Percentiles rank a stretch among this genome's conserved stretches.
Evolutionary conservation across 1,140 invertebrate species (phyloP).

Genomic region (Coptotermes formosanus): DNA sequence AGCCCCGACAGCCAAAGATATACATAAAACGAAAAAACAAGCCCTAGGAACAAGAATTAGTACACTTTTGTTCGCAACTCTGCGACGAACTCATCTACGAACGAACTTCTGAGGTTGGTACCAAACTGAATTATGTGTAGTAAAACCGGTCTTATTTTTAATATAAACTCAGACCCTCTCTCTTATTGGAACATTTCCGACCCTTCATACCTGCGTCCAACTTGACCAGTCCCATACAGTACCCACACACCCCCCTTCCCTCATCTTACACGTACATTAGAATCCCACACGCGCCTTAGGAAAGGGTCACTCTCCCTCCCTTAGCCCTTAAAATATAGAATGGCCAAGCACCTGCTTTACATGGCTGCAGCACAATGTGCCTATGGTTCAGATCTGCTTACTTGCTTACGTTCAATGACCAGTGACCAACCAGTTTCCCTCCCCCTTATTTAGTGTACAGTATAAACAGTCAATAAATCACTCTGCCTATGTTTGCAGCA

Average conservation of each 20-base stretch:
- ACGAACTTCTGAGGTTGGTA: not conserved
- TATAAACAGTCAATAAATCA: constrained; percentile 17
- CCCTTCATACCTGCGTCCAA: not conserved
- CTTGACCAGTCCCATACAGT: not conserved
- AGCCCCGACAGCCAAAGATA: no score
- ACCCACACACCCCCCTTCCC: not conserved
- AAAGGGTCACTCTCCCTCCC: not conserved
- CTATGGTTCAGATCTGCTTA: not conserved
- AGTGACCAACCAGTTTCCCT: constrained; percentile 4
- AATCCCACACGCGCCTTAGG: not conserved
- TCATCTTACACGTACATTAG: not conserved
- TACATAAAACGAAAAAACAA: no score
- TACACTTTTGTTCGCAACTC: not conserved
- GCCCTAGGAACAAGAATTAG: not conserved
- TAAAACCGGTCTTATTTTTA: constrained; percentile 2
- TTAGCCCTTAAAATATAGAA: not conserved
- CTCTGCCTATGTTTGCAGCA: not conserved
- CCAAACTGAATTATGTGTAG: not conserved
- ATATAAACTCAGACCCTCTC: not conserved
- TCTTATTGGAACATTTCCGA: not conserved
- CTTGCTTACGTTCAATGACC: not conserved
- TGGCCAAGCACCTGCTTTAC: not conserved
- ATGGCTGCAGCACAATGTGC: not conserved
- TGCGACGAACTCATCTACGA: not conserved
- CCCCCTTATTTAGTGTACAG: constrained; percentile 10